These are phyloP conservation scores for Mimas tiliae DNA, from an alignment of 2,888 invertebrate genomes.

Conservation along the genomic window DNA sequence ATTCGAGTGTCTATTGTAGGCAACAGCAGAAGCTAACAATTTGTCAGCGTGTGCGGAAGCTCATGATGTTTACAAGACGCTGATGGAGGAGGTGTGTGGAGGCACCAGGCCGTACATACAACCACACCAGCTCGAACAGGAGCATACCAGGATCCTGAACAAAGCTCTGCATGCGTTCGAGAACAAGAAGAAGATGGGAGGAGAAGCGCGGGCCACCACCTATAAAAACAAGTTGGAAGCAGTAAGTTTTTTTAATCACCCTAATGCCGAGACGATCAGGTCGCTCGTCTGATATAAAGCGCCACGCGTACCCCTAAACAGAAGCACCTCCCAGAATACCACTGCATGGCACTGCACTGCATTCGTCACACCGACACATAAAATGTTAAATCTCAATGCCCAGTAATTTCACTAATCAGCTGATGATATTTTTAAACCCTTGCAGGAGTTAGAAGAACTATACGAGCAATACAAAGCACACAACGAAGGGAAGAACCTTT, in stretches of 20 bases:
- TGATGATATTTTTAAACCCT: not conserved
- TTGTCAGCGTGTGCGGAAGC: constrained; percentile 97
- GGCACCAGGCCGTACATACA: constrained; percentile 96
- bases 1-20: constrained; percentile 78
- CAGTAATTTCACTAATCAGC: no score
- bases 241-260: constrained; percentile 66
- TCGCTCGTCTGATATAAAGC: no score
- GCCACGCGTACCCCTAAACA: no score
- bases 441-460: constrained; percentile 92
- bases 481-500: constrained; percentile 99
- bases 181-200: constrained; percentile 98
- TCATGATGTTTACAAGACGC: constrained; percentile 93
- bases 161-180: constrained; percentile 90
- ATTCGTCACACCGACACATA: no score
- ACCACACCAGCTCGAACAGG: constrained; percentile 90
- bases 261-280: no score
- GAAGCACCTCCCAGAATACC: no score
- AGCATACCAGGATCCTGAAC: constrained; percentile 92
- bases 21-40: constrained; percentile 99
- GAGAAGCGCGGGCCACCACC: constrained; percentile 93
- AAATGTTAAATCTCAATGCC: no score
- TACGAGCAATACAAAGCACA: constrained; percentile 93
- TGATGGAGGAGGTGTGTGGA: constrained; percentile 98
- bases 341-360: no score
- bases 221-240: constrained; percentile 91